Evolutionary conservation across 2,888 invertebrate species (phyloP).

Genomic region (Anarsia innoxiella): DNA sequence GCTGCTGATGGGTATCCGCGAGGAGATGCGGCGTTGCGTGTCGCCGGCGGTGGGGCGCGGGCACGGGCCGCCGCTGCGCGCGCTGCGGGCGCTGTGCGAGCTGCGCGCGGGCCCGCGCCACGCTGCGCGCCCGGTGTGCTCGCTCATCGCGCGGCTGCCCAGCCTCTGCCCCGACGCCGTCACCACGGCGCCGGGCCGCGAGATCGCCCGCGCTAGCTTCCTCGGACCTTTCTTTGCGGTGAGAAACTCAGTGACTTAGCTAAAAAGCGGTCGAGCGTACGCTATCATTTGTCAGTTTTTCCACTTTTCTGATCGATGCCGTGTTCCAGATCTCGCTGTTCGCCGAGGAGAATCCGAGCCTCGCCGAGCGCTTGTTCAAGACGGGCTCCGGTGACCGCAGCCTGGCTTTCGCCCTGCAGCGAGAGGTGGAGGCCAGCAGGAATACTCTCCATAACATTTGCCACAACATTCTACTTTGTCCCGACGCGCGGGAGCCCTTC

Average conservation of each 20-base stretch:
- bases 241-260: constrained; percentile 23
- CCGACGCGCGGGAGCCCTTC: constrained; percentile 85
- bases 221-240: constrained; percentile 94
- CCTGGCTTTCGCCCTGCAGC: constrained; percentile 81
- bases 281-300: too few species aligned
- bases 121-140: constrained; percentile 82
- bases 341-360: constrained; percentile 92
- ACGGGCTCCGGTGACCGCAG: constrained; percentile 78
- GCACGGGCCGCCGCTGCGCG: constrained; percentile 81
- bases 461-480: constrained; percentile 88
- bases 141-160: constrained; percentile 53
- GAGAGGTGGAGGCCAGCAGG: constrained; percentile 87
- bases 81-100: constrained; percentile 86
- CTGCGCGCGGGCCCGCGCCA: constrained; percentile 81
- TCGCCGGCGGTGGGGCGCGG: constrained; percentile 80
- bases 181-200: constrained; percentile 87
- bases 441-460: constrained; percentile 86
- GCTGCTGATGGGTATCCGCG: constrained; percentile 59
- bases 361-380: constrained; percentile 82
- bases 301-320: too few species aligned
- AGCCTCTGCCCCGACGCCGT: constrained; percentile 82
- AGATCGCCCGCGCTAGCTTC: constrained; percentile 88
- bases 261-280: too few species aligned
- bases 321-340: constrained; percentile 84
- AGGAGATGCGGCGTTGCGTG: constrained; percentile 80